Base-by-base conservation (phyloP, 1,140 invertebrate species). In the Dendrolimus punctatus region DNA sequence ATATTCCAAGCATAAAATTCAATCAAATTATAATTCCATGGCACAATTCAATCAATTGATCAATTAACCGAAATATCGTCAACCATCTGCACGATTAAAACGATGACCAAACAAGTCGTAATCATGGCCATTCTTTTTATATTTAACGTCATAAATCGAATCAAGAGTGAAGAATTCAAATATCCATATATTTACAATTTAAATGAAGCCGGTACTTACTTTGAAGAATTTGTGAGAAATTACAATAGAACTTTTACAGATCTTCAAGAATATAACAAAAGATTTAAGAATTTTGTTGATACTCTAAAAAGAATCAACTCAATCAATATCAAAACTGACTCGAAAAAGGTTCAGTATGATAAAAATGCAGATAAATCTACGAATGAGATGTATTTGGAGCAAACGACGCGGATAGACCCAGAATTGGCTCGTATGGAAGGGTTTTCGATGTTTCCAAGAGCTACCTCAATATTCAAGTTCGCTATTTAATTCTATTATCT, bases 241-340 rank as follows among this genome's bases (percentile, higher is more conserved):
- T 53, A 52, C 41, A 38, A 60, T 6, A 55, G 49, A 38, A 58
- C 43, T 4, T 64, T 58, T 45, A 23, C 48, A 39, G 39, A 46
- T 42, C 23, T 47, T 44, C 10, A 50, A 1, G 62, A 60, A 8
- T 64, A 64, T 38, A 44, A 51, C 7, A 6, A 43, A 2, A 49
- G 62, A 39, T 64, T 53, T 44, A 7, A 37, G 2, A 55, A 55
- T 43, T 64, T 60, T 53, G 36, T 60, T 6, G 7, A 47, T 9
- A 60, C 58, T 44, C 49, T 64, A 36, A 50, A 41, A 8, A 48
- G 37, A 6, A 60, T 60, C 7, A 64, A 64, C 43, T 40, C 9
- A 38, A 55, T 55, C 8, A 64, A 64, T 53, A 39, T 52, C 4
- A 9, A 51, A 6, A 6, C 57, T 5, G 38, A n/a, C 5, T 10